Evolutionary conservation across 2,113 vertebrate species (phyloP).

Genomic region (Cyanoderma ruficeps): DNA sequence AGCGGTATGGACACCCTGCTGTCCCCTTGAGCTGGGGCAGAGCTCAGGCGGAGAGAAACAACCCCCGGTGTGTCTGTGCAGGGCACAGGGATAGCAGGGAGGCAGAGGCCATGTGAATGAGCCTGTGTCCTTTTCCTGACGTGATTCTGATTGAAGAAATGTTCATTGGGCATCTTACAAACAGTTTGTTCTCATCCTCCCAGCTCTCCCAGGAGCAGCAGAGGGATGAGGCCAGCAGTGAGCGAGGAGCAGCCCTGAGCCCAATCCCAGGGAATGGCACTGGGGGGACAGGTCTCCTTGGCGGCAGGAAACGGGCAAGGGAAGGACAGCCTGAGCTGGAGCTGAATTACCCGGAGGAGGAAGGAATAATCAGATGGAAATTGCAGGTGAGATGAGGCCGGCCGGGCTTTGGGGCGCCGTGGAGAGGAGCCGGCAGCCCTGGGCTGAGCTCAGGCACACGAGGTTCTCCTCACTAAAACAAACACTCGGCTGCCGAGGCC

Average conservation of each 20-base stretch:
- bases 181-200: neutral
- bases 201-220: neutral
- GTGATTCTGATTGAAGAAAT: neutral
- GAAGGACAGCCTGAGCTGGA: neutral
- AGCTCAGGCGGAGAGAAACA: accelerated
- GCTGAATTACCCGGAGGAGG: neutral
- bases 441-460: neutral
- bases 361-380: neutral
- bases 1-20: accelerated
- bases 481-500: neutral
- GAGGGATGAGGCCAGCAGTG: neutral
- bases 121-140: neutral
- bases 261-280: neutral
- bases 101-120: accelerated
- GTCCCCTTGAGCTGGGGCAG: neutral
- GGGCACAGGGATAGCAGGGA: neutral
- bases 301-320: neutral
- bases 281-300: accelerated
- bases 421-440: neutral
- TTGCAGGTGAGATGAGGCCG: neutral
- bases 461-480: neutral
- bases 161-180: constrained; percentile 30
- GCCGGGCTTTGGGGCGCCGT: accelerated
- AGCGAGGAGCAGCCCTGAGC: accelerated
- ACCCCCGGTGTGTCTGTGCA: accelerated